Evolutionary conservation across 2,113 vertebrate species (phyloP), one percentile per base, ranked within the genome.

Genomic region (Brachyhypopomus occidentalis): DNA sequence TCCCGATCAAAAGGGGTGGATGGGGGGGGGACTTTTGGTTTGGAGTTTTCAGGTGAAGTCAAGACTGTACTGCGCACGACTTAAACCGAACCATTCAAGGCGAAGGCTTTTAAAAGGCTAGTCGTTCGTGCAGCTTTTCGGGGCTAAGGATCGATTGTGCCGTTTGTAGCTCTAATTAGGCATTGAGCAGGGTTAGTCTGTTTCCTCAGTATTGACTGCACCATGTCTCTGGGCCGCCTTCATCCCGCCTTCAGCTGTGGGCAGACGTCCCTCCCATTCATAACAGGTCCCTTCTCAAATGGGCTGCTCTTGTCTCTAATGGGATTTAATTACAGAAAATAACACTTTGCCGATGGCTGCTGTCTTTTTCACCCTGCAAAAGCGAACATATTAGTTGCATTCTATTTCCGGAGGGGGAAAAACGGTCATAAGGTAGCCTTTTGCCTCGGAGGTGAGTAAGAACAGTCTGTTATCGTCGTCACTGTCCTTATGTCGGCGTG

Each of bases 321-420:
- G 66, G 66, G 34, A 70, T 70, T 70, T 70, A 70, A 70, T 70
- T 70, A 70, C n/a, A 70, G 66, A 70, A 70, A 70, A 70, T 70
- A 70, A 41, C 66, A 70, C 66, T 70, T 70, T 38, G 36, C 19
- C 36, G 7, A 70, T 70, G 11, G 66, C 38, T 70, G 41, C 41
- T n/a, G 19, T 41, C 66, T 36, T 69, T 70, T 34, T 70, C 66
- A 70, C 38, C 36, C 36, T 41, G 4, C 66, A 70, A 70, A 70
- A 70, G 66, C 41, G 41, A 70, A 70, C 36, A 38, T 70, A 70
- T 41, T 9, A 27, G 14, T 19, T 20, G 3, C 5, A 20, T 38
- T 67, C 17, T 19, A 19, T 14, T 70, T 23, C 7, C 20, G 7
- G 25, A 64, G 25, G n/a, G n/a, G n/a, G n/a, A 23, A 30, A 30